A percentile compares a stretch with the other conserved stretches of the same genome.
phyloP scores from a whole-genome alignment of 2,797 vertebrate genomes.

The Phataginus tetradactyla region DNA sequence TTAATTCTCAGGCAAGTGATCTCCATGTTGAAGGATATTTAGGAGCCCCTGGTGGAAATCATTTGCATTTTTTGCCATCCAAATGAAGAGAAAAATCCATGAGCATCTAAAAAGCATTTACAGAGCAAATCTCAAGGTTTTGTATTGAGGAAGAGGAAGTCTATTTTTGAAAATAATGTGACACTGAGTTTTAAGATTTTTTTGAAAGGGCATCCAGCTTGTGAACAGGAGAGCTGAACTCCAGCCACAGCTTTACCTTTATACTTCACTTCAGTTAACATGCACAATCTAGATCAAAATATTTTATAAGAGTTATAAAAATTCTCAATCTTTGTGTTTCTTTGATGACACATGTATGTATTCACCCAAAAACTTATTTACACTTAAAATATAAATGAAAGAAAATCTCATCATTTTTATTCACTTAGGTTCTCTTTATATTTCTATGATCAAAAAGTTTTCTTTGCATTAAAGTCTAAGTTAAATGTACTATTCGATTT shows the following conservation, averaged over 20 bases:
- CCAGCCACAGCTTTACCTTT: background rate
- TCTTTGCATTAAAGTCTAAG: constrained; percentile 18
- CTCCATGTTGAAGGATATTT: background rate
- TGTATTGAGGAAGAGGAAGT: background rate
- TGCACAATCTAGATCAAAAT: background rate
- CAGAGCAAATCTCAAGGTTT: constrained; percentile 8
- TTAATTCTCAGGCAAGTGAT: background rate
- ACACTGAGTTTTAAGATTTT: background rate
- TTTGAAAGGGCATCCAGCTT: background rate
- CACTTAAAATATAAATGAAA: background rate
- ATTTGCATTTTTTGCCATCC: background rate
- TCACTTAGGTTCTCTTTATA: background rate
- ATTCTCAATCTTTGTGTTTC: background rate
- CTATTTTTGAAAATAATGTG: background rate
- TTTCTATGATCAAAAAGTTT: background rate
- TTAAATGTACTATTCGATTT: constrained; percentile 7
- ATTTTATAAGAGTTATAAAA: background rate
- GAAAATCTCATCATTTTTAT: background rate
- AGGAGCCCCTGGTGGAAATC: background rate
- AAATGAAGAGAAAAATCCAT: background rate
- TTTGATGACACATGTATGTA: background rate
- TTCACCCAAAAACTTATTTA: background rate
- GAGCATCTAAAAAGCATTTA: background rate
- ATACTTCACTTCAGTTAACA: background rate
- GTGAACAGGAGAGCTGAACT: background rate